These are phyloP conservation scores for Drosophila sproati DNA, from an alignment of 1,140 invertebrate species.

Conservation along the genomic window DNA sequence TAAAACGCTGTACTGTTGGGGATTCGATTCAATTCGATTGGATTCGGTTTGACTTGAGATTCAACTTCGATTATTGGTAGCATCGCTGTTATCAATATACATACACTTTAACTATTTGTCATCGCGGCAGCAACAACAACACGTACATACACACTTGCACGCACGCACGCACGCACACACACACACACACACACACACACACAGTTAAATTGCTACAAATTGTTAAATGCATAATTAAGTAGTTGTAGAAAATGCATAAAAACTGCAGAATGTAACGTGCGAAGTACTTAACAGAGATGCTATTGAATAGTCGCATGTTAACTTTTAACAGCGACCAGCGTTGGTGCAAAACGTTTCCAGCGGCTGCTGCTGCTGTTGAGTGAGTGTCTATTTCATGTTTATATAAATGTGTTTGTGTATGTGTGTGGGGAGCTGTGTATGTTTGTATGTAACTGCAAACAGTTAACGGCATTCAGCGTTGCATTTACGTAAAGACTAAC, in stretches of 20 bases:
- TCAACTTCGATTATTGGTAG: slow-evolving; percentile 5
- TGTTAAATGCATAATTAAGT: slow-evolving; percentile 25
- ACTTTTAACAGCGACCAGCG: slow-evolving; percentile 25
- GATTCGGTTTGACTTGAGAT: background rate
- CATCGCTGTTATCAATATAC: slow-evolving; percentile 29
- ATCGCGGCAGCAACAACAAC: slow-evolving; percentile 42
- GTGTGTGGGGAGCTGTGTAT: background rate
- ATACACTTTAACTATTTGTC: slow-evolving; percentile 3
- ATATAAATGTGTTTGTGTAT: slow-evolving; percentile 2
- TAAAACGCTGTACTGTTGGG: slow-evolving; percentile 46
- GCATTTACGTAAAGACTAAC: slow-evolving; percentile 21
- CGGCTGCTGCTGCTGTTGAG: slow-evolving; percentile 7
- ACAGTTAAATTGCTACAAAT: slow-evolving; percentile 28
- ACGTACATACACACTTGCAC: background rate
- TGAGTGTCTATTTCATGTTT: background rate
- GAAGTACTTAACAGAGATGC: slow-evolving; percentile 27
- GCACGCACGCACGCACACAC: background rate
- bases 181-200: background rate
- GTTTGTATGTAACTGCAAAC: slow-evolving; percentile 31
- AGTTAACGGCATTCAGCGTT: slow-evolving; percentile 49
- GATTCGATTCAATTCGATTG: background rate
- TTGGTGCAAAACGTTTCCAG: slow-evolving; percentile 21
- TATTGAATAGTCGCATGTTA: slow-evolving; percentile 40
- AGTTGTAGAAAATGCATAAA: slow-evolving; percentile 24
- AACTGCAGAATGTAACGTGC: slow-evolving; percentile 26